A percentile compares a stretch with the other conserved stretches of the same genome.
Evolutionary conservation across 2,797 vertebrate genomes (phyloP).

Genomic region (Pipistrellus pipistrellus): DNA sequence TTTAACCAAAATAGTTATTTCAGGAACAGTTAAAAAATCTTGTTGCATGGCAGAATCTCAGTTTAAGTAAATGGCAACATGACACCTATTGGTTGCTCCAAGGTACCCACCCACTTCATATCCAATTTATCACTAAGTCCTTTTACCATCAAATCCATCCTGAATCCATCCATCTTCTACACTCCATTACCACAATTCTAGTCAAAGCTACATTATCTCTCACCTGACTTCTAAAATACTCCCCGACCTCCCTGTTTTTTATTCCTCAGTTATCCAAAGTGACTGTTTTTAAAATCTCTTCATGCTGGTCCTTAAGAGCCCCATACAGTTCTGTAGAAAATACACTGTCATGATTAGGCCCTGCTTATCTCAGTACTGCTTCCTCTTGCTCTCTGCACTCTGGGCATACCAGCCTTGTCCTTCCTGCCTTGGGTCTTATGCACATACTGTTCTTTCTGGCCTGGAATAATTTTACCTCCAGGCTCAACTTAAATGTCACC

Average conservation of each 20-base stretch:
- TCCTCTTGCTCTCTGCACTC: not conserved
- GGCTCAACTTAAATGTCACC: not conserved
- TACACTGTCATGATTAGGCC: not conserved
- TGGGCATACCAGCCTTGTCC: not conserved
- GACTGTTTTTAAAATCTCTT: not conserved
- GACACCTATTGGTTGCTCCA: not conserved
- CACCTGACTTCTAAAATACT: not conserved
- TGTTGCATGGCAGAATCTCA: not conserved
- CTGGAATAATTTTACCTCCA: not conserved
- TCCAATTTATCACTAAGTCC: not conserved
- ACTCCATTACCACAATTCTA: not conserved
- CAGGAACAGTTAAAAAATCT: conserved; percentile 35
- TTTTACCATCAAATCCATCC: not conserved
- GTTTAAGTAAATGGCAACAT: not conserved
- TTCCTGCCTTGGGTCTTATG: not conserved
- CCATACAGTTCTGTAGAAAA: not conserved
- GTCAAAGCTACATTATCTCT: not conserved
- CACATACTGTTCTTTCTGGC: not conserved
- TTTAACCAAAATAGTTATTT: conserved; percentile 61
- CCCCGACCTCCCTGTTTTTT: not conserved
- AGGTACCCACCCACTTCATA: fast-evolving
- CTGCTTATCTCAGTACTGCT: not conserved
- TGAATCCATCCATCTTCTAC: not conserved
- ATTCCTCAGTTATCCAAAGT: not conserved
- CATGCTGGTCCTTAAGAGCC: not conserved